Conservation (phyloP, 2,888 invertebrate species). For the Meteorus colon region DNA sequence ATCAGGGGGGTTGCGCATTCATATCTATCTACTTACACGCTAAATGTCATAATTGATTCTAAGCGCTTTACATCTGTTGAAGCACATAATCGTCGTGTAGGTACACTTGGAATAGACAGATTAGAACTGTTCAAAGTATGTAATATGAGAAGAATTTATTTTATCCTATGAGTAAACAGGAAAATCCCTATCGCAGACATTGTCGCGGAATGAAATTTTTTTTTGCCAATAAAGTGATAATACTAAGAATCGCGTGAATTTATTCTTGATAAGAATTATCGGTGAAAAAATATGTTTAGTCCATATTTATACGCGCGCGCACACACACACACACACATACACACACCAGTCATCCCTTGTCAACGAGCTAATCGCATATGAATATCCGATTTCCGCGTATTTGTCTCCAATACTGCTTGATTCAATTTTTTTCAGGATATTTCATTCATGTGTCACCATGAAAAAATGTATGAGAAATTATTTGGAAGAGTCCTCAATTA, state of each 20-base stretch:
- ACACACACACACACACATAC: background rate
- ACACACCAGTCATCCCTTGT: background rate
- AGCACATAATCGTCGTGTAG: background rate
- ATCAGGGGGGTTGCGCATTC: background rate
- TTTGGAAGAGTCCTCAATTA: conserved; percentile 58
- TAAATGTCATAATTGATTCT: background rate
- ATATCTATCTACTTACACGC: background rate
- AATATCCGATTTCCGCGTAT: background rate
- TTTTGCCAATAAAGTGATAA: background rate
- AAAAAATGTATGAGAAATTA: conserved; percentile 39
- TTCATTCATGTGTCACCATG: background rate
- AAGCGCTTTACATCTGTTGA: background rate
- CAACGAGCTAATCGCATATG: background rate
- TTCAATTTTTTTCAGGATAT: too few species aligned
- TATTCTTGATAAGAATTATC: background rate
- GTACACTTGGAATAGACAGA: background rate
- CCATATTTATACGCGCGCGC: background rate
- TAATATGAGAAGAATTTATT: background rate
- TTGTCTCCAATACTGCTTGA: background rate
- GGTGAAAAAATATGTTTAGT: background rate
- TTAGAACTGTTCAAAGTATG: background rate
- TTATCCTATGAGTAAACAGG: background rate
- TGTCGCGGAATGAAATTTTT: background rate
- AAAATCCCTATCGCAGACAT: background rate
- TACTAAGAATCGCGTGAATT: background rate